Base-by-base conservation (phyloP, 2,113 vertebrate species). In the Mionectes macconnelli region DNA sequence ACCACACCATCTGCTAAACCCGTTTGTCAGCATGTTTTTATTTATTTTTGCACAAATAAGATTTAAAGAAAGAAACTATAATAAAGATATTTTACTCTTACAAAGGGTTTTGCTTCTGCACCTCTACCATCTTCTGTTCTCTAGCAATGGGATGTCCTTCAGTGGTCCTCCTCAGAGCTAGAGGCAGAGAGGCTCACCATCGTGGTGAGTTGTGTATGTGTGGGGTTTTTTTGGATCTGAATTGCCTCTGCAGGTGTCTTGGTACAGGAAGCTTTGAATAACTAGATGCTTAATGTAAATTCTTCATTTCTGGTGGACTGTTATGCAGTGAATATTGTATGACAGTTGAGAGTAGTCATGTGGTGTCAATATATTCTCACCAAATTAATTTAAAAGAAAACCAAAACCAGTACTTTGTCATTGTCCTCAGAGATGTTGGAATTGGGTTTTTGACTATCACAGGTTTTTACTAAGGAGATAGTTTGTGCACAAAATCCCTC, bases 1-100 rank as follows among this genome's bases (percentile, higher is more conserved):
- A 73, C 70, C 44, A 33, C 53, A 66, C 57, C 94, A 87, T 75
- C 81, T 95, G 84, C 81, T 83, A 15, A 87, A 79, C 1, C 57
- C 57, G 31, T 95, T 95, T 91, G 87, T 75, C 87, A 85, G 74
- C n/a, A 7, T 49, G 37, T 44, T 87, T 89, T 72, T 70, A 42
- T 92, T 95, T 78, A 79, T 52, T 94, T 92, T 80, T 80, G 35
- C 72, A 55, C 9, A 27, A 72, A 88, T 53, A 57, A 83, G 62
- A 66, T 60, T 77, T 84, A 76, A 89, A 82, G 53, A 76, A 94
- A 47, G 30, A 82, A 70, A 42, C 33, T 55, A n/a, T 2, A 2
- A 31, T 63, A 68, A 73, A 75, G 44, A 22, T 42, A 35, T 33
- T 42, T 42, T 63, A 3, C 31, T 77, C 31, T 77, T 70, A 63